These are phyloP conservation scores for Ormyrus labotus DNA, from an alignment of 2,888 invertebrate species.

Conservation along the genomic window DNA sequence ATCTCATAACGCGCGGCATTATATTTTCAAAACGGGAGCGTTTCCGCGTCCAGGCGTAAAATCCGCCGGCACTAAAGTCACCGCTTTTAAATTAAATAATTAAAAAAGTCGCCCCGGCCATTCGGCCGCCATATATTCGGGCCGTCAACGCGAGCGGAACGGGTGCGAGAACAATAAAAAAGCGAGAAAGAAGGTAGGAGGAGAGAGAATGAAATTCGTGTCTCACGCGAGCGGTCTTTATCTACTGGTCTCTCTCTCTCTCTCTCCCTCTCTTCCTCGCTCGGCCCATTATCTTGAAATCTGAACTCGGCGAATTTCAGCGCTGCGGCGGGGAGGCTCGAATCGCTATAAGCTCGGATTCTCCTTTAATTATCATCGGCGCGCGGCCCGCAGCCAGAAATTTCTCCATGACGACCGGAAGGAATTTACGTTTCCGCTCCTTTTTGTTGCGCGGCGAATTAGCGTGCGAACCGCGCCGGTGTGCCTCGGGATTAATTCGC, in stretches of 20 bases:
- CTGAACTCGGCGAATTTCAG: slow-evolving; percentile 7
- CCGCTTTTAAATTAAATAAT: slow-evolving; percentile 20
- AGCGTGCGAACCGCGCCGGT: not conserved
- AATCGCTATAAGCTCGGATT: not conserved
- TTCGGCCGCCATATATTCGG: not conserved
- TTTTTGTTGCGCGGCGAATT: not conserved
- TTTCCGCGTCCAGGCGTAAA: not conserved
- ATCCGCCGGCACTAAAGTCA: not conserved
- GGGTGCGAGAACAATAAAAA: not conserved
- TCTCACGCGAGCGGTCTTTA: slow-evolving; percentile 3
- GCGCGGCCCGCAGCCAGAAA: not conserved
- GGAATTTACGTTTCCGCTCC: slow-evolving; percentile 27
- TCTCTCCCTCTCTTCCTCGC: not conserved
- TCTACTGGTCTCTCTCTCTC: not conserved
- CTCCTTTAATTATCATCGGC: slow-evolving; percentile 35
- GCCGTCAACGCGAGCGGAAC: not conserved
- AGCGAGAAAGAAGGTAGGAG: not conserved
- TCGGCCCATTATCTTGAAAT: slow-evolving; percentile 30
- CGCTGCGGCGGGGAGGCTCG: not conserved
- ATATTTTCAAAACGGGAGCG: not conserved
- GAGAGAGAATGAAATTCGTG: not conserved
- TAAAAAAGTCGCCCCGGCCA: not conserved
- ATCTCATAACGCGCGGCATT: no score
- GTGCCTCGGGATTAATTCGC: slow-evolving; percentile 20
- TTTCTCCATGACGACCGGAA: slow-evolving; percentile 26